Evolutionary conservation across 2,113 vertebrate species (phyloP), one percentile per base, ranked within the genome.

Genomic region (Origma solitaria): DNA sequence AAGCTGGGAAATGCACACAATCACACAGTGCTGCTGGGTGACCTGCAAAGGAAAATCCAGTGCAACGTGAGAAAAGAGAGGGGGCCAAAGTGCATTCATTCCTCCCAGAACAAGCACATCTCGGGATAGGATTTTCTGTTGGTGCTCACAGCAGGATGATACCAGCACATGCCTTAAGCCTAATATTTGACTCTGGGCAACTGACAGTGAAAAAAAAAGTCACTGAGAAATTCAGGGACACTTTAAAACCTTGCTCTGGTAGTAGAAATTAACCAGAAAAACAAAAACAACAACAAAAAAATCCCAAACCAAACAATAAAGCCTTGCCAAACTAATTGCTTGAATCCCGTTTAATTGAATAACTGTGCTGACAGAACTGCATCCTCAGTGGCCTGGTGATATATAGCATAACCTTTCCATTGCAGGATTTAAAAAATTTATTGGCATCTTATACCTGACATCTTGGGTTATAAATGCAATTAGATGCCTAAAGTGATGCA

Each of bases 151-250:
- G 64, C 42, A 77, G 44, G n/a, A 40, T 1, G 14, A 58, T 35
- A n/a, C n/a, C 33, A 54, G 31, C 13, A 45, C 14, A 37, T 22
- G 64, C 38, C 24, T 44, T 21, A 64, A n/a, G 37, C 51, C 31
- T 56, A 75, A 2, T 68, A 75, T 83, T n/a, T 76, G 42, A 78
- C 76, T 78, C 53, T 75, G 40, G 45, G 27, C 27, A 86, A 77
- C 13, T 21, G 47, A 33, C 64, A 86, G 33, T 20, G 25, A 73
- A 72, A 1, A 5, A 75, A 93, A 88, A 49, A 0, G 6, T 71
- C 79, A 88, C 40, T 70, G 86, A 88, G 86, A 88, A 92, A 75
- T 93, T 88, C 56, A 90, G 69, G 68, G 90, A 60, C 13, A n/a
- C 18, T 80, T 86, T 71, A 94, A 83, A 82, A 81, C 53, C 10